Evolutionary conservation across 1,140 invertebrate genomes (phyloP).

Genomic region (Pseudomyrmex pallidus): DNA sequence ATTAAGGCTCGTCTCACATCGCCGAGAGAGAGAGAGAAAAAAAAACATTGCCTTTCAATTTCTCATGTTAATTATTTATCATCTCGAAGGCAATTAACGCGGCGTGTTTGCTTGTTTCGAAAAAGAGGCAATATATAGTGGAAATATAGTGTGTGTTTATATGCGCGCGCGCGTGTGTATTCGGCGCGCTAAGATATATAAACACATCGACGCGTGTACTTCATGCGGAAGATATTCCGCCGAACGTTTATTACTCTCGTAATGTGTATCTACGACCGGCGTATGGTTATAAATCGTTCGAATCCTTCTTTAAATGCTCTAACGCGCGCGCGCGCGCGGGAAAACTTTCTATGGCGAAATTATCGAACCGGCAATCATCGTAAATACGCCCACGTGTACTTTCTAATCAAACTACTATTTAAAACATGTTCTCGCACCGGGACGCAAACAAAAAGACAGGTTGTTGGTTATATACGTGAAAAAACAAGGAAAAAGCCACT

Average conservation of each 20-base stretch:
- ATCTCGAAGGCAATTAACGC: not conserved
- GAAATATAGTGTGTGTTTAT: not conserved
- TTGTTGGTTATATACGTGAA: not conserved
- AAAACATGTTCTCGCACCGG: slow-evolving; percentile 20
- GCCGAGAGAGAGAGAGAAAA: too few relatives aligned
- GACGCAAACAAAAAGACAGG: slow-evolving; percentile 15
- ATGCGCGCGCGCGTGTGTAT: not conserved
- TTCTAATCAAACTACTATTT: slow-evolving; percentile 59
- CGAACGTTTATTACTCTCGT: slow-evolving; percentile 45
- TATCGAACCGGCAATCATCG: slow-evolving; percentile 54
- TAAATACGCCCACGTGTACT: slow-evolving; percentile 58
- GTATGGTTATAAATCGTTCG: slow-evolving; percentile 50
- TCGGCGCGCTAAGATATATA: not conserved
- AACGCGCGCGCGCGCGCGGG: slow-evolving; percentile 2
- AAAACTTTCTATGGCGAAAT: slow-evolving; percentile 55
- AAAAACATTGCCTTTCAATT: slow-evolving; percentile 16
- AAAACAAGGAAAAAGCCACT: slow-evolving; percentile 11
- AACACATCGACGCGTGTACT: slow-evolving; percentile 25
- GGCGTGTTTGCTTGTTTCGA: not conserved
- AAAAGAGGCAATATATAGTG: not conserved
- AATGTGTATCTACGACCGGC: slow-evolving; percentile 39
- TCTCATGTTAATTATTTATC: slow-evolving; percentile 28
- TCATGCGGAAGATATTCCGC: slow-evolving; percentile 45
- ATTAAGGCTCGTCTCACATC: not conserved
- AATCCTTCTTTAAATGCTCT: slow-evolving; percentile 56